Conservation (phyloP, 2,888 invertebrate species). For the Pristionchus japonicus region DNA sequence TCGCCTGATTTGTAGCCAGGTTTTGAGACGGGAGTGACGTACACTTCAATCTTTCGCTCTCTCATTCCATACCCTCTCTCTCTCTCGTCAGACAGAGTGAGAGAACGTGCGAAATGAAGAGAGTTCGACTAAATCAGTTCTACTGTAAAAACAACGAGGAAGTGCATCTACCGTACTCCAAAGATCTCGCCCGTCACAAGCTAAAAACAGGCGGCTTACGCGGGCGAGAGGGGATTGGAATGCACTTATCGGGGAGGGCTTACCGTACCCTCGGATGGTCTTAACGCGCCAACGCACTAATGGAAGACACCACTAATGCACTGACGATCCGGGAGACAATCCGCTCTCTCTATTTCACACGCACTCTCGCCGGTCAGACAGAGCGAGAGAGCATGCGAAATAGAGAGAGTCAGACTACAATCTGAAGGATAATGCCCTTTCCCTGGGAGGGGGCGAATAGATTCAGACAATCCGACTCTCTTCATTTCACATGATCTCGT, state of each 20-base stretch:
- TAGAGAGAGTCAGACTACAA: background rate
- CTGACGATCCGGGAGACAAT: background rate
- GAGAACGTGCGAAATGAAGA: too few species aligned
- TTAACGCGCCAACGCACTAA: background rate
- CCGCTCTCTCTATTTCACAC: too few species aligned
- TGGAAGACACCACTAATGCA: conserved; percentile 12
- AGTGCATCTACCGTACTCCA: background rate
- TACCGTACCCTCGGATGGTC: background rate
- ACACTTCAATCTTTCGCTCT: too few species aligned
- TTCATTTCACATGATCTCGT: background rate
- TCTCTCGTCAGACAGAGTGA: too few species aligned
- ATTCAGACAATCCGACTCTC: background rate
- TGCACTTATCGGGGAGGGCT: background rate
- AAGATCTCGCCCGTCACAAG: background rate
- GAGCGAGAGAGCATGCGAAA: too few species aligned
- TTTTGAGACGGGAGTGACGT: too few species aligned
- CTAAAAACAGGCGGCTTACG: conserved; percentile 4
- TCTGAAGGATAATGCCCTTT: too few species aligned
- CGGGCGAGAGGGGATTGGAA: background rate
- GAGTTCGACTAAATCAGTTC: too few species aligned
- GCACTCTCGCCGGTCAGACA: too few species aligned
- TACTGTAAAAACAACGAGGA: background rate
- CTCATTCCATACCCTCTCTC: too few species aligned
- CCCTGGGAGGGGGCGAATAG: too few species aligned
- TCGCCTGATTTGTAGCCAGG: too few species aligned